Conservation (phyloP, 2,113 vertebrate genomes). For the Setophaga petechia region DNA sequence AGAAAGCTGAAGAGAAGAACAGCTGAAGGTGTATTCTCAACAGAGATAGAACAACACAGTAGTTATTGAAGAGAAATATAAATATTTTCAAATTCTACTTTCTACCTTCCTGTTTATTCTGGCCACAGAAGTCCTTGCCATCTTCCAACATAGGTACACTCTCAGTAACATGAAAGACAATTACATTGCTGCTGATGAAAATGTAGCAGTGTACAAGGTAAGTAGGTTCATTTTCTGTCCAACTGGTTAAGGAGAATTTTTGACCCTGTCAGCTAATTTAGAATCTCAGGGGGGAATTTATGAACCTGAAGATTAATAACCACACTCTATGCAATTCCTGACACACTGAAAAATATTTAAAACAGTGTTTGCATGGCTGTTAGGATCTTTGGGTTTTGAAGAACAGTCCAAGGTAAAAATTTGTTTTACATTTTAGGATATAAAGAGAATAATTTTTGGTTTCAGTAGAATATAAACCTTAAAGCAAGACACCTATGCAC, state of each 20-base stretch:
- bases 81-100: neutral
- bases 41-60: neutral
- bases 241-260: neutral
- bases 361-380: neutral
- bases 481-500: neutral
- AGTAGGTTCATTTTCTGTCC: neutral
- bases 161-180: neutral
- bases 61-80: neutral
- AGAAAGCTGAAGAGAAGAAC: neutral
- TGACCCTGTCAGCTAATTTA: neutral
- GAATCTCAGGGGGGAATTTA: neutral
- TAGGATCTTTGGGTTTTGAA: neutral
- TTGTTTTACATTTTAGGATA: neutral
- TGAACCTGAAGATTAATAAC: constrained; percentile 3
- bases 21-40: neutral
- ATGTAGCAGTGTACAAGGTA: neutral
- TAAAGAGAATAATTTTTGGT: neutral
- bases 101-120: neutral
- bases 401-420: neutral
- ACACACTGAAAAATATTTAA: neutral
- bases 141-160: neutral
- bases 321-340: neutral
- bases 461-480: neutral
- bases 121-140: neutral
- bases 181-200: neutral